phyloP scores from a whole-genome alignment of 2,888 invertebrate genomes.

The Drosophila suboccidentalis region DNA sequence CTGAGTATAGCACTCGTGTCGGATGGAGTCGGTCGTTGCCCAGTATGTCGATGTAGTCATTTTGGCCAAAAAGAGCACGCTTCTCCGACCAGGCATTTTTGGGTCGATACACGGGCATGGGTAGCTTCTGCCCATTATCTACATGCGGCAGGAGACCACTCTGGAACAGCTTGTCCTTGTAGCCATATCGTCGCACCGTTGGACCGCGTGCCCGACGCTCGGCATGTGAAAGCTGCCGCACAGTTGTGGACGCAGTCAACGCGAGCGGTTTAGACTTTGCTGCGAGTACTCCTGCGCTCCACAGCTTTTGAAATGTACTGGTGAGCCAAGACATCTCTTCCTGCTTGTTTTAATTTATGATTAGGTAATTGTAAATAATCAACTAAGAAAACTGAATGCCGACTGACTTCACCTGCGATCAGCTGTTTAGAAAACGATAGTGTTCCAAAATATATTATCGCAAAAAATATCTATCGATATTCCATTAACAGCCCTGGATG shows the following conservation, averaged over 20 bases:
- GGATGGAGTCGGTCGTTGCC: conserved; percentile 94
- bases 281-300: conserved; percentile 25
- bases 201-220: conserved; percentile 86
- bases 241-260: conserved; percentile 81
- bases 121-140: conserved; percentile 86
- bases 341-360: conserved; percentile 44
- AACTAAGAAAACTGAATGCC: conserved; percentile 12
- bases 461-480: no score
- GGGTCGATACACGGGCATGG: conserved; percentile 91
- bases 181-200: conserved; percentile 89
- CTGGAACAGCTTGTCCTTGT: conserved; percentile 88
- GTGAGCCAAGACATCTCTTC: conserved; percentile 67
- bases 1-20: conserved; percentile 92
- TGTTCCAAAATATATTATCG: no score
- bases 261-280: conserved; percentile 17
- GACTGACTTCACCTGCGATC: conserved; percentile 15
- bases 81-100: conserved; percentile 91
- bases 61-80: conserved; percentile 95
- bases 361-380: conserved; percentile 74
- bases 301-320: conserved; percentile 58
- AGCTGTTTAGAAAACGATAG: conserved; percentile 34
- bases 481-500: no score
- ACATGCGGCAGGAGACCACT: conserved; percentile 90
- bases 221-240: conserved; percentile 88
- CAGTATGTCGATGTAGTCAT: conserved; percentile 98